A percentile compares a stretch with the other conserved stretches of the same genome.
These are phyloP conservation scores for Agrotis clavis DNA, from an alignment of 2,888 invertebrate genomes.

Conservation along the genomic window DNA sequence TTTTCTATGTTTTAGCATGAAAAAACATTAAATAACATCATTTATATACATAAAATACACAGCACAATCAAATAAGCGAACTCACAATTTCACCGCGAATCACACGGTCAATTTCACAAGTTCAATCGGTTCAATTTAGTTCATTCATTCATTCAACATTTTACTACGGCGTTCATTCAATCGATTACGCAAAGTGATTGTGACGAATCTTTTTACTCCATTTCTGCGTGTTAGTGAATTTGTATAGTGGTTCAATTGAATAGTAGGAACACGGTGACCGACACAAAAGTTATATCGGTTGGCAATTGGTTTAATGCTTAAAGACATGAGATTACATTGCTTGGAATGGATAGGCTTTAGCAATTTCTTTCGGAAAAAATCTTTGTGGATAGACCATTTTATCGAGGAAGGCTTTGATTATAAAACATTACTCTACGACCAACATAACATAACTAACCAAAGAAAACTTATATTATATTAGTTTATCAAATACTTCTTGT, in stretches of 20 bases:
- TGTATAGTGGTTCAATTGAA: constrained; percentile 22
- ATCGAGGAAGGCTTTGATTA: no score
- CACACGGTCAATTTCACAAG: constrained; percentile 66
- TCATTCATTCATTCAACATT: constrained; percentile 54
- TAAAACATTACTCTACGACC: no score
- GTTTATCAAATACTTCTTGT: no score
- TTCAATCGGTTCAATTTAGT: constrained; percentile 56
- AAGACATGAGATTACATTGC: background rate
- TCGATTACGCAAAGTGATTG: constrained; percentile 51
- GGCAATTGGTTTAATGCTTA: no score
- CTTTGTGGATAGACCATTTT: no score
- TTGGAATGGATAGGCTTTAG: no score
- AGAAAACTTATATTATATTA: no score
- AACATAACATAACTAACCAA: no score
- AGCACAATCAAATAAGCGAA: background rate
- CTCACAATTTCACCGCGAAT: constrained; percentile 50
- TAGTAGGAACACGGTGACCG: background rate
- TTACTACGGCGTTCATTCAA: constrained; percentile 54
- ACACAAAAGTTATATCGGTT: background rate
- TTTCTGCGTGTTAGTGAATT: constrained; percentile 28
- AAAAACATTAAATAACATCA: background rate
- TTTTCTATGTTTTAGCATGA: background rate
- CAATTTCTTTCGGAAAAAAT: no score
- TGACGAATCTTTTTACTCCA: constrained; percentile 52
- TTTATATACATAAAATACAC: background rate